Base-by-base conservation (phyloP, 1,140 invertebrate genomes). In the Drosophila pseudoananassae region DNA sequence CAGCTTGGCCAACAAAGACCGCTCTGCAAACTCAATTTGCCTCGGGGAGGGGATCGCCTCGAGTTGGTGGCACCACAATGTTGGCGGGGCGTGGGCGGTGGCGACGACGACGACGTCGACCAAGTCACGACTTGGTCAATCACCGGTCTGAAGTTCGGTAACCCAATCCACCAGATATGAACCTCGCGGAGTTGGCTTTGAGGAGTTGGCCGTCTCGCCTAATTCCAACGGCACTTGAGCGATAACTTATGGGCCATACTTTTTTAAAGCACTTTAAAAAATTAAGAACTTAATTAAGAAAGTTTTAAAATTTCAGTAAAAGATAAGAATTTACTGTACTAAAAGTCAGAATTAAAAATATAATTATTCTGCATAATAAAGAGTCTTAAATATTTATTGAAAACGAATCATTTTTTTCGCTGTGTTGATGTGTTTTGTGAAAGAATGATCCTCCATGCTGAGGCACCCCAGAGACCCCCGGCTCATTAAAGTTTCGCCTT, bases 401-500 rank as follows among this genome's bases (percentile, higher is more conserved):
- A 27, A 27, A 23, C 51, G 56, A 74, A 58, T 51, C 61, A 65
- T 47, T 15, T 60, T 46, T 65, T 49, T 65, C 31, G 5, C 45
- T 9, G 43, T 50, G 61, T 63, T 23, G 12, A 6, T 7, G 10
- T 17, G 0, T 23, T 20, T 23, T 63, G 17, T 61, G 52, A 53
- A 55, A 55, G 63, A 63, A 25, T 7, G 25, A 47, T 66, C 53
- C 36, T 15, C 12, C 59, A 47, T 59, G 50, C 38, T 50, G 61
- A 20, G 17, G 47, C n/a, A 36, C 20, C 8, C n/a, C 57, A 52
- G 12, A 12, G 3, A 46, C 43, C 40, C 20, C 33, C 23, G 36
- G 51, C 82, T 84, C 81, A 84, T 84, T 84, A 84, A 84, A 85
- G 47, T 65, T 81, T 46, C 56, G 63, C 68, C 73, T 58, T 61